Evolutionary conservation across 2,888 invertebrate species (phyloP).

Genomic region (Pachydiplax longipennis): DNA sequence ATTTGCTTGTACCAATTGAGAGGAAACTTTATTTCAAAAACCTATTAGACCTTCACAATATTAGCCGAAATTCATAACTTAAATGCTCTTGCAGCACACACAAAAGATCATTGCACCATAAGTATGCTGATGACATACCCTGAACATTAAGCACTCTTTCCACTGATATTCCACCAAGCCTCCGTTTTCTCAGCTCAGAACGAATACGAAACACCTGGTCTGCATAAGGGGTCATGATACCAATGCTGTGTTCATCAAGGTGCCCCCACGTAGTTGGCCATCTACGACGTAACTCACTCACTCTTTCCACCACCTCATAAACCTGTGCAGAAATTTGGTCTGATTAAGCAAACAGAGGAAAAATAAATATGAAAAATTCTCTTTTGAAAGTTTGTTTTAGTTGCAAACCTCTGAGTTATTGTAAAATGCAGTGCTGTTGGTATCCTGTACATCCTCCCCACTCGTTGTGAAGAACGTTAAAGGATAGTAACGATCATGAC

Average conservation of each 20-base stretch:
- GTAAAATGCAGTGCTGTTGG: conserved; percentile 75
- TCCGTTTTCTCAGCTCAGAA: conserved; percentile 75
- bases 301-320: conserved; percentile 79
- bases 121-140: conserved; percentile 60
- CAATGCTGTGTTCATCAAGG: conserved; percentile 77
- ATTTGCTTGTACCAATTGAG: too few relatives aligned
- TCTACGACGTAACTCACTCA: conserved; percentile 72
- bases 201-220: conserved; percentile 81
- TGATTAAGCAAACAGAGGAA: background rate
- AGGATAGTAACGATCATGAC: conserved; percentile 75
- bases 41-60: too few relatives aligned
- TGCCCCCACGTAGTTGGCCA: conserved; percentile 82
- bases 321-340: conserved; percentile 60
- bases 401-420: conserved; percentile 75
- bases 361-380: background rate
- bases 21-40: too few relatives aligned
- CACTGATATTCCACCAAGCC: conserved; percentile 78
- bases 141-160: conserved; percentile 85
- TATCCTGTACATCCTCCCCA: conserved; percentile 81
- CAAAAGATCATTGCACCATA: too few relatives aligned
- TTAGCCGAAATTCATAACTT: too few relatives aligned
- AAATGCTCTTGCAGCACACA: too few relatives aligned
- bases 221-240: conserved; percentile 84
- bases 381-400: background rate
- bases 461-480: conserved; percentile 81